Conservation (phyloP, 1,140 invertebrate genomes). For the Conus betulinus region DNA sequence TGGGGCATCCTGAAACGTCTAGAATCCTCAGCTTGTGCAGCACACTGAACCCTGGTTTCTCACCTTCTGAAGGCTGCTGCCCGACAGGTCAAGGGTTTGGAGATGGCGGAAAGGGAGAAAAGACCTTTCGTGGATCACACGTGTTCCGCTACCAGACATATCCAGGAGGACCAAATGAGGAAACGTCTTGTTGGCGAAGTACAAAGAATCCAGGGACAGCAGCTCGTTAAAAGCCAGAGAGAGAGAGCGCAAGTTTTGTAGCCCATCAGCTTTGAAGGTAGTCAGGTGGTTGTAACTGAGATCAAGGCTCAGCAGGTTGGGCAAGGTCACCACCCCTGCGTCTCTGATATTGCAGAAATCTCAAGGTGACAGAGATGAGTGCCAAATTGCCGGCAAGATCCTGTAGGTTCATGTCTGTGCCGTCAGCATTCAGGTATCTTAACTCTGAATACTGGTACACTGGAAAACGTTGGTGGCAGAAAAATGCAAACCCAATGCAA, state of each 20-base stretch:
- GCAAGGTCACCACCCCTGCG: background rate
- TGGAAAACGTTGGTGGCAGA: background rate
- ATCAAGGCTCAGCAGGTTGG: background rate
- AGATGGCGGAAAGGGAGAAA: background rate
- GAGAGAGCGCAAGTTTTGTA: conserved; percentile 19
- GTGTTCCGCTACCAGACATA: background rate
- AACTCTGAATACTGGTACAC: background rate
- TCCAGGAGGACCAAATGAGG: background rate
- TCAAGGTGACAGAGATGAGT: background rate
- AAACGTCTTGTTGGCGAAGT: background rate
- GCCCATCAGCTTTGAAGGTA: background rate
- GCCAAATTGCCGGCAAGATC: background rate
- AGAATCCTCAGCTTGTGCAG: background rate
- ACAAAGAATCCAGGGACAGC: background rate
- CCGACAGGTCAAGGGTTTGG: background rate
- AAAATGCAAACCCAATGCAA: background rate
- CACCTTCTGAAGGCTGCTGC: background rate
- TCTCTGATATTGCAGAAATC: background rate
- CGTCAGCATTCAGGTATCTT: background rate
- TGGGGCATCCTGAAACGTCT: background rate
- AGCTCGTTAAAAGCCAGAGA: conserved; percentile 39
- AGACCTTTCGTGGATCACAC: background rate
- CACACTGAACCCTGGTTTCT: background rate
- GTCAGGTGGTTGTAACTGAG: background rate
- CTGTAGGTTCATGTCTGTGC: background rate